Conservation (phyloP, 2,888 invertebrate genomes). For the Listrodromus nycthemerus region DNA sequence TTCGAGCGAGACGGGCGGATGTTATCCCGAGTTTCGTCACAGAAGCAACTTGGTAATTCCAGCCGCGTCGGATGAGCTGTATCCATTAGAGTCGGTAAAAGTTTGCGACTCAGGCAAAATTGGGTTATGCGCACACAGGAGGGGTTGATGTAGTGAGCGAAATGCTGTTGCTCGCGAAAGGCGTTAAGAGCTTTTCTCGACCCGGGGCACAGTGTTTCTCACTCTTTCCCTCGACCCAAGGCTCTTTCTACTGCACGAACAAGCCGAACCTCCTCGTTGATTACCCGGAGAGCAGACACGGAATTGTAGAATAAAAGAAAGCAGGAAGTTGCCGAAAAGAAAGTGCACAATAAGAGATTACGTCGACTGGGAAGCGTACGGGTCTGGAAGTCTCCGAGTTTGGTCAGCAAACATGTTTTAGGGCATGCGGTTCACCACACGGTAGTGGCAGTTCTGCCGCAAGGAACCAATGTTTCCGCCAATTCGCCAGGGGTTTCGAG, state of each 20-base stretch:
- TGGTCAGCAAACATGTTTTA: too few relatives aligned
- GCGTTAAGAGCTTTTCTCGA: constrained; percentile 38
- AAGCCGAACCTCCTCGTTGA: constrained; percentile 1
- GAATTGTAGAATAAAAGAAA: background rate
- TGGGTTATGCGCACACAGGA: constrained; percentile 29
- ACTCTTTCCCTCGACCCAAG: background rate
- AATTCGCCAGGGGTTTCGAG: too few relatives aligned
- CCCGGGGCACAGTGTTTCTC: background rate
- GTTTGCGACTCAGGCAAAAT: constrained; percentile 19
- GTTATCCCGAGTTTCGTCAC: background rate
- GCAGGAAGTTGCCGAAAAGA: background rate
- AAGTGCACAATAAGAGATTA: background rate
- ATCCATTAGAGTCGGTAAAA: constrained; percentile 35
- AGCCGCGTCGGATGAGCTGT: constrained; percentile 22
- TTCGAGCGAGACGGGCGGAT: background rate
- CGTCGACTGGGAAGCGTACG: too few relatives aligned
- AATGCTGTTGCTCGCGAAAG: constrained; percentile 20
- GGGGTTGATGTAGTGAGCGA: background rate
- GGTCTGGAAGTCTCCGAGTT: too few relatives aligned
- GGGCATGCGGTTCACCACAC: too few relatives aligned
- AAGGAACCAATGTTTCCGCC: too few relatives aligned
- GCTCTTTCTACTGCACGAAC: background rate
- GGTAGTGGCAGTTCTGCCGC: too few relatives aligned
- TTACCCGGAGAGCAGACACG: background rate
- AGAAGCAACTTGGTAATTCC: constrained; percentile 9